phyloP scores from a whole-genome alignment of 2,797 vertebrate genomes.

The Crocodylus rhombifer region DNA sequence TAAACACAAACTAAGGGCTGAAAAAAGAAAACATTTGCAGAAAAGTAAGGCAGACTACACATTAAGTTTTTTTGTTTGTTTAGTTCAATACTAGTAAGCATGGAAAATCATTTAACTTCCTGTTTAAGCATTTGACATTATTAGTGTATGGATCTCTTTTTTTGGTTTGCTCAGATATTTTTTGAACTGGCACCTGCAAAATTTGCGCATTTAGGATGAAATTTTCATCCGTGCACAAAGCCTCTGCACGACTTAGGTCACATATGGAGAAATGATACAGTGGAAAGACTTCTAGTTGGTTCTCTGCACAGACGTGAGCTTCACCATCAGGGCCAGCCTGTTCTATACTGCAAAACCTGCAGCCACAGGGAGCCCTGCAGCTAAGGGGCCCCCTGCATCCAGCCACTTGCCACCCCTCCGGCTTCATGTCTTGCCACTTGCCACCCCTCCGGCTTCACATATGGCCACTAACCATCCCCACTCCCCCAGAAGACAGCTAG shows the following conservation, averaged over 20 bases:
- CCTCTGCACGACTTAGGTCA: neutral
- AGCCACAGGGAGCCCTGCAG: too few relatives aligned
- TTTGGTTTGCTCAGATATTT: neutral
- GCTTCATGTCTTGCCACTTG: too few relatives aligned
- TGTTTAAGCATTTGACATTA: neutral
- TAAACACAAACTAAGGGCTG: neutral
- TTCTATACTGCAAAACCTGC: too few relatives aligned
- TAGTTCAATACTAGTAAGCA: neutral
- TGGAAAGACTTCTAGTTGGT: neutral
- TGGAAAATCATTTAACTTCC: neutral
- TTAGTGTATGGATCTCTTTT: neutral
- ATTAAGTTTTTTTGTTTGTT: neutral
- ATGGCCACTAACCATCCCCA: too few relatives aligned
- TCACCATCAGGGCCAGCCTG: too few relatives aligned
- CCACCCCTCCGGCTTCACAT: too few relatives aligned
- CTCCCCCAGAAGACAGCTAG: too few relatives aligned
- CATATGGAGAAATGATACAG: neutral
- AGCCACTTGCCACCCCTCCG: too few relatives aligned
- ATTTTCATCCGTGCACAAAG: neutral
- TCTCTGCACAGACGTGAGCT: neutral
- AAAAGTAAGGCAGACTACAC: neutral
- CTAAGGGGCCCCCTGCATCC: too few relatives aligned
- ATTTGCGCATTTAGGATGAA: neutral
- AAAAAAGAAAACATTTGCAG: neutral
- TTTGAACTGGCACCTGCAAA: neutral